Base-by-base conservation (phyloP, 2,888 invertebrate genomes). In the Syrphus vitripennis region DNA sequence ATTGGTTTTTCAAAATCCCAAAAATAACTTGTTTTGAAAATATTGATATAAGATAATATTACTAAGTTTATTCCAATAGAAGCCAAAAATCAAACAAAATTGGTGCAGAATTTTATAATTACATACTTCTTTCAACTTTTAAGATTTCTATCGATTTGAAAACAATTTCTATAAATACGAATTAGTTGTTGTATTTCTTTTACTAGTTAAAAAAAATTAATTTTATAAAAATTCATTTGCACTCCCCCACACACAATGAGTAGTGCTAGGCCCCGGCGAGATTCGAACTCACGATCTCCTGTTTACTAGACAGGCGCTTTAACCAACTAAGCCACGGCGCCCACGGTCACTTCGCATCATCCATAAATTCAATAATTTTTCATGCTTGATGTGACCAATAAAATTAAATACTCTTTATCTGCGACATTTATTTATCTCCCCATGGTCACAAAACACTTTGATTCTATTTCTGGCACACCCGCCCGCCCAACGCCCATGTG, bases 251-350 rank as follows among this genome's bases (percentile, higher is more conserved):
- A n/a, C 10, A 4, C 1, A 21, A 12, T 9, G 5, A 61, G 16
- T 29, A n/a, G 5, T 63, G 48, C 14, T 12, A 89, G 89, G 89
- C 89, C 88, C 89, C 90, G 90, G 88, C 89, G 89, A 90, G 89
- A 90, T 89, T 90, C 89, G 90, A 90, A 90, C 90, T 90, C 89
- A 89, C 88, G 90, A 90, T 90, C 90, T 90, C 91, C 91, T 92
- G 91, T 92, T 92, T 92, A 92, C 91, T 92, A 92, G 91, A 92
- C 91, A 92, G 91, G 92, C 92, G 92, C 91, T 92, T 92, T 92
- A 92, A 92, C 92, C 91, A 92, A 92, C 91, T 92, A 92, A 92
- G 91, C 91, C 92, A 92, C 91, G 75, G 53, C 75, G 61, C 55
- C 61, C 72, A 61, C 72, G 48, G 10, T 21, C 34, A 34, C 4